Base-by-base conservation (phyloP, 2,888 invertebrate genomes). In the Syrista parreyssii region DNA sequence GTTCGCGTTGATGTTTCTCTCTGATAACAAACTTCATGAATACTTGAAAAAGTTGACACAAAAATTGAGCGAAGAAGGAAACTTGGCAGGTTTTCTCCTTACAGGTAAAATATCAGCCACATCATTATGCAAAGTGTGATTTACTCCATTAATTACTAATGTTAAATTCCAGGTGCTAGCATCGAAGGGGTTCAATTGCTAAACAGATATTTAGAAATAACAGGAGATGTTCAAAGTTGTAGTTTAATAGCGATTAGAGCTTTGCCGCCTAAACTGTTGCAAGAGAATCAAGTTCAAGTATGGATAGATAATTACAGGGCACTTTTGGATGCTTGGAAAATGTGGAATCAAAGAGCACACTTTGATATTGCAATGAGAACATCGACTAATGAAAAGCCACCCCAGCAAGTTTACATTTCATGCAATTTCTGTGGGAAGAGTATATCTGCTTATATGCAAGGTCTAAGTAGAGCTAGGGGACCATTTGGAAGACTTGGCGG, bases 381-480 rank as follows among this genome's bases (percentile, higher is more conserved):
- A 68, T 93, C 94, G 83, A 92, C 93, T 15, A 91, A 93, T 68
- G 93, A 94, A 79, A 94, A 93, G 86, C 93, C 93, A 4, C 92
- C 93, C 0, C 94, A 94, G 83, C 94, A 94, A 86, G 95, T 97
- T 68, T 96, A 95, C 89, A 95, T 98, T 78, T 96, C 97, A 9
- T 99, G 99, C 92, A 97, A 97, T 88, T 99, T 97, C 92, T 99
- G 98, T 92, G 97, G 98, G 75, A 98, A 98, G 92, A 96, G 97
- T 81, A 96, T 98, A 83, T 96, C 97, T 1, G 95, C 96, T 81
- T 94, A 93, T 74, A 94, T 96, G 91, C 94, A 96, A 84, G 95
- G 95, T n/a, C 92, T 93, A 82, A 93, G 93, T 84, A 93, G 95
- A 83, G 93, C 93, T 72, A 92, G 93, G 77, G 94, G 92, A 77